A percentile compares a stretch with the other conserved stretches of the same genome.
Evolutionary conservation across 2,113 vertebrate species (phyloP).

Genomic region (Azemiops feae): DNA sequence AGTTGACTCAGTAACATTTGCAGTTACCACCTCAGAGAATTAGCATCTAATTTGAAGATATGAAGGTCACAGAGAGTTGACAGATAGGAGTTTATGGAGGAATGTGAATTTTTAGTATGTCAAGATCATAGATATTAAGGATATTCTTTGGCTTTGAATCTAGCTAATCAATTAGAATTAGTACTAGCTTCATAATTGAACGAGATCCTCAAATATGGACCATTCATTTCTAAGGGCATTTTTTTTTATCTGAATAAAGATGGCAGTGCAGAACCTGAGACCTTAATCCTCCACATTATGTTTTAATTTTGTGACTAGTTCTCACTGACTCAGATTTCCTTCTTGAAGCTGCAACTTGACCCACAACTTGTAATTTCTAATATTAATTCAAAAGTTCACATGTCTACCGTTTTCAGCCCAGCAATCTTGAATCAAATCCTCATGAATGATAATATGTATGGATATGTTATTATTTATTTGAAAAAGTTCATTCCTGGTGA

Average conservation of each 20-base stretch:
- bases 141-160: neutral
- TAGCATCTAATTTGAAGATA: neutral
- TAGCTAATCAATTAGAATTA: neutral
- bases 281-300: neutral
- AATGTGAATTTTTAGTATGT: neutral
- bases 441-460: neutral
- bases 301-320: neutral
- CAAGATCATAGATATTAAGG: neutral
- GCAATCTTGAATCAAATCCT: neutral
- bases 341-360: neutral
- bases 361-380: neutral
- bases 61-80: neutral
- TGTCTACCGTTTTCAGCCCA: neutral
- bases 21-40: neutral
- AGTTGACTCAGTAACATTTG: neutral
- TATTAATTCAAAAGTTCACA: neutral
- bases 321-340: neutral
- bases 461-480: neutral
- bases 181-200: neutral
- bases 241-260: neutral
- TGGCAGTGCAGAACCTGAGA: fast-evolving
- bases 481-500: neutral
- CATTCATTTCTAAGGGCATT: neutral
- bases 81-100: neutral
- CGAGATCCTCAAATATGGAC: neutral